Evolutionary conservation across 2,888 invertebrate species (phyloP).

Genomic region (Yponomeuta sedellus): DNA sequence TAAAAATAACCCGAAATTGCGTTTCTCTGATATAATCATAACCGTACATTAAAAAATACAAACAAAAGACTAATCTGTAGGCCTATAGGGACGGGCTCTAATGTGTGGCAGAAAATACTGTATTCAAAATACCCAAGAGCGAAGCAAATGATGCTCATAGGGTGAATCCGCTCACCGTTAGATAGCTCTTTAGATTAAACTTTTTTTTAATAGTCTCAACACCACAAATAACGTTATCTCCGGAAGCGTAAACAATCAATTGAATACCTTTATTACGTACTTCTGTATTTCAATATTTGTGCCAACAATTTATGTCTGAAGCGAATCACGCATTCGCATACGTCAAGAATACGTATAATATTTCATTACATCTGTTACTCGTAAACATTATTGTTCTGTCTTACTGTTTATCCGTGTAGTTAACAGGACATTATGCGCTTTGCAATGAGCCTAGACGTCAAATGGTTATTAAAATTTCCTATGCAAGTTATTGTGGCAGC

Average conservation of each 20-base stretch:
- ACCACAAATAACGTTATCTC: too few relatives aligned
- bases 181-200: too few relatives aligned
- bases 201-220: too few relatives aligned
- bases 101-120: too few relatives aligned
- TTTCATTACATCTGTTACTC: conserved; percentile 38
- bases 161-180: too few relatives aligned
- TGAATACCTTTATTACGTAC: background rate
- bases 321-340: conserved; percentile 35
- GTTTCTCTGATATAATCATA: too few relatives aligned
- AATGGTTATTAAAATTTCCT: conserved; percentile 17
- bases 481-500: conserved; percentile 17
- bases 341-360: conserved; percentile 39
- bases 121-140: too few relatives aligned
- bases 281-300: background rate
- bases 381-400: conserved; percentile 49
- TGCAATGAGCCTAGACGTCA: conserved; percentile 30
- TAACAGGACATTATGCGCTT: conserved; percentile 33
- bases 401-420: conserved; percentile 32
- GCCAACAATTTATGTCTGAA: conserved; percentile 23
- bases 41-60: too few relatives aligned
- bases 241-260: background rate
- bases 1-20: too few relatives aligned
- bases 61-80: too few relatives aligned
- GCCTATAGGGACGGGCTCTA: too few relatives aligned
- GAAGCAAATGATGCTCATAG: too few relatives aligned